These are phyloP conservation scores for Corapipo altera DNA, from an alignment of 2,113 vertebrate species.

Conservation along the genomic window DNA sequence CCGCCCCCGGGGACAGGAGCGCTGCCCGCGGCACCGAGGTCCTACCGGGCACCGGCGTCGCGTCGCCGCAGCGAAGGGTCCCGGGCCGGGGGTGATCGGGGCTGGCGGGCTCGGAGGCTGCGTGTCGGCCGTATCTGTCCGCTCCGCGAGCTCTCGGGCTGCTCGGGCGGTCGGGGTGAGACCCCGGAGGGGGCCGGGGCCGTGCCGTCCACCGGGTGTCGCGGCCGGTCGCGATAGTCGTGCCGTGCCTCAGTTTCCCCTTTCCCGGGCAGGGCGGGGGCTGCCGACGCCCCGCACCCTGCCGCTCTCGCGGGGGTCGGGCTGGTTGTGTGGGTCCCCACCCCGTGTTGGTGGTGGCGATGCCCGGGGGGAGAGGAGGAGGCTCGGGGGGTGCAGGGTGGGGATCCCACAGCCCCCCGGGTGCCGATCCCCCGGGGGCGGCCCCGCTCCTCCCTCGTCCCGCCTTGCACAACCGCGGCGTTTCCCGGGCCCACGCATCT, in stretches of 20 bases:
- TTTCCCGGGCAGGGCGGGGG: not conserved
- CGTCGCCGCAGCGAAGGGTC: not conserved
- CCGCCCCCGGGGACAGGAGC: not conserved
- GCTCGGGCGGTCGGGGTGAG: not conserved
- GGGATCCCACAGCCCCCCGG: not conserved
- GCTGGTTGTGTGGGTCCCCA: not conserved
- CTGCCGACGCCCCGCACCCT: not conserved
- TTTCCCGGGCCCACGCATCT: not conserved
- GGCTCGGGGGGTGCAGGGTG: not conserved
- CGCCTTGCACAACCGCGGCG: not conserved
- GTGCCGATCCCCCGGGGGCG: not conserved
- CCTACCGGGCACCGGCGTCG: not conserved
- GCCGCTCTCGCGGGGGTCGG: not conserved
- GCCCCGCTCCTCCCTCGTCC: not conserved
- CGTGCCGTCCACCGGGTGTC: not conserved
- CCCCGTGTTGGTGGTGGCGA: not conserved
- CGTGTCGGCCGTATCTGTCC: not conserved
- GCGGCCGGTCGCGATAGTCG: not conserved
- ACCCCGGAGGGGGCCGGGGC: not conserved
- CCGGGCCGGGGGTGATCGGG: not conserved
- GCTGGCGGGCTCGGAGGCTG: not conserved
- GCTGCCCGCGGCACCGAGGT: not conserved
- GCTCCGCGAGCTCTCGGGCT: not conserved
- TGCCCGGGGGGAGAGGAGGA: not conserved
- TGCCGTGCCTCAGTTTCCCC: not conserved